Base-by-base conservation (phyloP, 2,888 invertebrate genomes). In the Merodon equestris region DNA sequence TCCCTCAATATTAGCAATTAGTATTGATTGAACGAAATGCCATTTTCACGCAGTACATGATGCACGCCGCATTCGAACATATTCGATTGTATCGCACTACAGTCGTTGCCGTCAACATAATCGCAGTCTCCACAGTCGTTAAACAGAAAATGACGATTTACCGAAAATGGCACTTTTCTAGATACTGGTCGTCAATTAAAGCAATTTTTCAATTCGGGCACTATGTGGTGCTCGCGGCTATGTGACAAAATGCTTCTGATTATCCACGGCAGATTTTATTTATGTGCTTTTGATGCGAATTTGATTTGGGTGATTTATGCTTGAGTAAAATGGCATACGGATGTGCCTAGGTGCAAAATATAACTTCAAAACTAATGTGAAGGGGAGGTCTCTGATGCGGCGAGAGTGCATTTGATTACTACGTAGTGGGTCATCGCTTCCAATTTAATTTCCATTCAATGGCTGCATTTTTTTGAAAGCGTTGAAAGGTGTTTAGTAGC, bases 211-310 rank as follows among this genome's bases (percentile, higher is more conserved):
- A 63, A 56, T 63, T 15, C 18, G 38, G 47, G 19, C 54, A 47
- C 61, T 60, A 36, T 48, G 48, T 63, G 48, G 12, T 42, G 44
- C 56, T 40, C 34, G 56, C 56, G 19, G 27, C 27, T 27, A 54
- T 71, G 50, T 63, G 71, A 71, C 71, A 71, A 71, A 63, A 71
- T 71, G 61, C 61, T 71, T 27, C 27, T 71, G 70, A 70, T 70
- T 56, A 44, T 15, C 9, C 36, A 12, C 19, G 48, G 18, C 61
- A 54, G 61, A 56, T 54, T 40, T 54, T 63, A 7, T 44, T 40
- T 9, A 17, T 61, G 27, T 27, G 27, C 14, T 27, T 27, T 45
- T 17, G 9, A 1, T 18, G n/a, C 13, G 13, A n/a, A 17, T 38
- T 48, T 60, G 13, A 1, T 48, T 50, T 61, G 27, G 27, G 27